These are phyloP conservation scores for Griposia aprilina DNA, from an alignment of 2,888 invertebrate species.

Conservation along the genomic window DNA sequence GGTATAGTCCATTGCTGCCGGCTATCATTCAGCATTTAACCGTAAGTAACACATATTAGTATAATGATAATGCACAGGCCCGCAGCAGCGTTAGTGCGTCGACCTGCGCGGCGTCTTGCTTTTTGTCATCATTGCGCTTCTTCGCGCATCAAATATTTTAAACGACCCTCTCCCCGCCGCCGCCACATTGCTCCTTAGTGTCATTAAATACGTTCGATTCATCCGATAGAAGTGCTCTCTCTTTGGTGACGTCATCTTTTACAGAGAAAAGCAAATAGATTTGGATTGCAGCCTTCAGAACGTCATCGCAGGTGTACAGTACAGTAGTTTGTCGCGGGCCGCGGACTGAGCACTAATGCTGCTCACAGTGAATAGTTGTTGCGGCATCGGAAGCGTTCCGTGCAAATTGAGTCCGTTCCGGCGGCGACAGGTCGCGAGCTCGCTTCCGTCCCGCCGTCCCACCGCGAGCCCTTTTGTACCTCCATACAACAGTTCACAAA, in stretches of 20 bases:
- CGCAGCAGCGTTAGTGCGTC: neutral
- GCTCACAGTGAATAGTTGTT: constrained; percentile 33
- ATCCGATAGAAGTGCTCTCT: neutral
- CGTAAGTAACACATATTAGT: neutral
- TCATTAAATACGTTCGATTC: neutral
- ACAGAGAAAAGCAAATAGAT: neutral
- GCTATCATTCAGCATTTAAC: neutral
- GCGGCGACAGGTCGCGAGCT: constrained; percentile 46
- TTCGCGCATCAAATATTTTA: neutral
- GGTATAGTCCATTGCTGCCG: no score
- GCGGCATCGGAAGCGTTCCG: constrained; percentile 26
- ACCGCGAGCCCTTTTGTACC: neutral
- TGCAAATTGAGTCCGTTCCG: constrained; percentile 31
- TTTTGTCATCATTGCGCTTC: neutral
- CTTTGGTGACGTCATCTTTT: neutral
- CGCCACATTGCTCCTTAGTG: neutral
- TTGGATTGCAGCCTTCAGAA: neutral
- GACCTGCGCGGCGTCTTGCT: neutral
- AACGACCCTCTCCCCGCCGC: neutral
- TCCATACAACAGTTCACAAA: neutral
- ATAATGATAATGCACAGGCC: neutral
- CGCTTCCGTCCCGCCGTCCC: constrained; percentile 21
- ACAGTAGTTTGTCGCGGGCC: neutral
- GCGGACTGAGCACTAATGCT: neutral
- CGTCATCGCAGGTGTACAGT: neutral